phyloP scores from a whole-genome alignment of 2,113 vertebrate genomes.

The Pelobates fuscus region DNA sequence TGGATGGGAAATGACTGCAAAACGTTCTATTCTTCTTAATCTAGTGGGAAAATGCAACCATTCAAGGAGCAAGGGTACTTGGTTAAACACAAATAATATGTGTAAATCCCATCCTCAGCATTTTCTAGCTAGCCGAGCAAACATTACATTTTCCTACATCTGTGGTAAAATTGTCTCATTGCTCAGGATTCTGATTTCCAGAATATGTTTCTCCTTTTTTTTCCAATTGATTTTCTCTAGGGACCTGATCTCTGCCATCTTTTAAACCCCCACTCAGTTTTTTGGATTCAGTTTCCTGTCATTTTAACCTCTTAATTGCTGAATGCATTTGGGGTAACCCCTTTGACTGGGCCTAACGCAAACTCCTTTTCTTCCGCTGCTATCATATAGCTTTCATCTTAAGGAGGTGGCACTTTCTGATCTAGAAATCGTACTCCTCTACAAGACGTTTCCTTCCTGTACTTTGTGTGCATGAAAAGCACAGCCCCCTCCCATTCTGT shows the following conservation, averaged over 20 bases:
- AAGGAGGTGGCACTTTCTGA: no score
- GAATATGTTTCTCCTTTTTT: neutral
- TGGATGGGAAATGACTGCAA: no score
- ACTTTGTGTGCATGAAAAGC: no score
- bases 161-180: neutral
- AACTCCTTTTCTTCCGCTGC: no score
- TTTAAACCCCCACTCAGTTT: neutral
- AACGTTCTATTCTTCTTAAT: no score
- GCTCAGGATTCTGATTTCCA: neutral
- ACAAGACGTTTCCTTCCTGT: no score
- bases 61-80: no score
- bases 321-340: neutral
- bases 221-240: neutral
- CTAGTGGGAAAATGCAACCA: no score
- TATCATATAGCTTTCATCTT: no score
- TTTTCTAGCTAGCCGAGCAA: neutral
- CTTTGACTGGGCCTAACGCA: neutral
- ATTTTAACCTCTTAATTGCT: conserved; percentile 5
- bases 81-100: no score
- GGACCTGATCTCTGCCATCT: conserved; percentile 1
- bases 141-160: neutral
- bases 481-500: no score
- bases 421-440: no score
- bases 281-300: conserved; percentile 19
- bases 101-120: neutral